Evolutionary conservation across 2,113 vertebrate genomes (phyloP).

Genomic region (Dendropsophus ebraccatus): DNA sequence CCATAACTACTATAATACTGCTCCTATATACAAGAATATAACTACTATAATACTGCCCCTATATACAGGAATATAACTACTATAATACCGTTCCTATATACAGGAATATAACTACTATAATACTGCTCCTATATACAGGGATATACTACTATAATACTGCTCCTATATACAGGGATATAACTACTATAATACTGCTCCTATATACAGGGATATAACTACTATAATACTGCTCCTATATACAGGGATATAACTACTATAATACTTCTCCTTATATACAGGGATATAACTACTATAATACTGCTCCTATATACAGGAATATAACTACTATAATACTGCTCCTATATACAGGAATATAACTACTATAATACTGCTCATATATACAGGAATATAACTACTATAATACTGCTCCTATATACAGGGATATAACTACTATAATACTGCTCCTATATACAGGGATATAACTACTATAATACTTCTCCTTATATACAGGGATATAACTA

Average conservation of each 20-base stretch:
- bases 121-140: neutral
- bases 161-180: neutral
- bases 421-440: too few species aligned
- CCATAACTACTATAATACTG: too few species aligned
- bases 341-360: slow-evolving; percentile 1
- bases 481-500: too few species aligned
- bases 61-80: neutral
- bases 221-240: neutral
- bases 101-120: neutral
- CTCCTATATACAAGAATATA: neutral
- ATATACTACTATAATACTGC: slow-evolving; percentile 1
- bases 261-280: neutral
- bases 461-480: too few species aligned
- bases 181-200: slow-evolving; percentile 8
- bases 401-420: too few species aligned
- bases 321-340: neutral
- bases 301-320: slow-evolving; percentile 1
- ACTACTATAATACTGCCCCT: neutral
- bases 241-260: neutral
- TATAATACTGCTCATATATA: neutral
- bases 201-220: neutral
- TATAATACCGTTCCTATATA: neutral
- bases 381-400: neutral
- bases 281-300: neutral
- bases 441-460: too few species aligned